Conservation (phyloP, 1,140 invertebrate genomes). For the Bombyx mandarina region DNA sequence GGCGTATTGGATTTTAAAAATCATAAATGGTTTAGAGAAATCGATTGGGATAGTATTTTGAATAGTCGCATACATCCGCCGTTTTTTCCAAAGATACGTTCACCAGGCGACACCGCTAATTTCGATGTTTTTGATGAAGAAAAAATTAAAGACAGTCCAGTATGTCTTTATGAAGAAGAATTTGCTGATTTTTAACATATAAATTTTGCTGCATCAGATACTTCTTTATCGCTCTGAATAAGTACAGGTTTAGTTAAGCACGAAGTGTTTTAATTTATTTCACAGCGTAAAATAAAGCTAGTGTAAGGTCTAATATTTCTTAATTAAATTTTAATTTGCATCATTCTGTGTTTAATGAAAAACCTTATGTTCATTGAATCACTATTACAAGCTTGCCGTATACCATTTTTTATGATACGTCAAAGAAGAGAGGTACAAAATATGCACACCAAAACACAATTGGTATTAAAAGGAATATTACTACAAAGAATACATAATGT, state of each 20-base stretch:
- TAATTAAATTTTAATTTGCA: too few relatives aligned
- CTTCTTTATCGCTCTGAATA: conserved; percentile 3
- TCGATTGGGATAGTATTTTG: conserved; percentile 89
- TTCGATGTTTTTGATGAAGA: conserved; percentile 80
- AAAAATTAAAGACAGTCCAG: conserved; percentile 47
- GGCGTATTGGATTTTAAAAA: conserved; percentile 79
- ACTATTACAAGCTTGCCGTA: too few relatives aligned
- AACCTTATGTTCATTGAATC: too few relatives aligned
- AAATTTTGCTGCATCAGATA: background rate
- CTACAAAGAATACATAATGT: too few relatives aligned
- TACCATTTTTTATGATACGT: too few relatives aligned
- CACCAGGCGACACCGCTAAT: conserved; percentile 82
- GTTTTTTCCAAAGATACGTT: conserved; percentile 81
- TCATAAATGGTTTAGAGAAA: conserved; percentile 80
- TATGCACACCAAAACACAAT: too few relatives aligned
- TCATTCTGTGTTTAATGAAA: too few relatives aligned
- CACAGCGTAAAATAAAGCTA: too few relatives aligned
- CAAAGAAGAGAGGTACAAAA: too few relatives aligned
- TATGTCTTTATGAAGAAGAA: conserved; percentile 60
- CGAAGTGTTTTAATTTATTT: conserved; percentile 3
- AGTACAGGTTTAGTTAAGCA: conserved; percentile 4
- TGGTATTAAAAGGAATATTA: too few relatives aligned
- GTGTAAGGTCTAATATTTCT: too few relatives aligned
- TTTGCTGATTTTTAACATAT: conserved; percentile 58
- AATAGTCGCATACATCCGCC: conserved; percentile 83